Conservation (phyloP, 2,113 vertebrate species). For the Gnathochromis pfefferi region DNA sequence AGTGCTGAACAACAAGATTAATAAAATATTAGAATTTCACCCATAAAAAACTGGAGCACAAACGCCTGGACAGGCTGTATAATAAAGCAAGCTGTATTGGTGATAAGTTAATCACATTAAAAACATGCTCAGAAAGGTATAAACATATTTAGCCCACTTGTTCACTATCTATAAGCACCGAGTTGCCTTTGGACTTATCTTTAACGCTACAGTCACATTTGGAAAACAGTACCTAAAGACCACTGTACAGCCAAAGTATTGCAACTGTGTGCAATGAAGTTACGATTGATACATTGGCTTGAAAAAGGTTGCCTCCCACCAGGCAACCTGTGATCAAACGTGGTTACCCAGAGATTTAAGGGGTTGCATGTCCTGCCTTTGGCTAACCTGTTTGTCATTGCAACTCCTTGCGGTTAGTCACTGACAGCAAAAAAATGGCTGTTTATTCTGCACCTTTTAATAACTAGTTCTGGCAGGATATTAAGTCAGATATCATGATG, state of each 20-base stretch:
- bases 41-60: background rate
- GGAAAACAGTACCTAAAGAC: background rate
- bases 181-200: background rate
- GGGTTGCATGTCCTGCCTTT: background rate
- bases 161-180: background rate
- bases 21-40: background rate
- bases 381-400: background rate
- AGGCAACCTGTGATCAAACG: background rate
- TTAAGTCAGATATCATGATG: background rate
- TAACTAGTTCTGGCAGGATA: background rate
- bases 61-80: fast-evolving
- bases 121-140: fast-evolving
- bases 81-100: background rate
- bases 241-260: background rate
- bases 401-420: background rate
- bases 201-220: background rate
- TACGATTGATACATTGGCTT: background rate
- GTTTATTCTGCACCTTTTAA: background rate
- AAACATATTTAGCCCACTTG: fast-evolving
- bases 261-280: background rate
- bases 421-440: background rate
- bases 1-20: background rate
- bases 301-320: too few relatives aligned
- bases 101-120: background rate
- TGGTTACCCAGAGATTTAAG: background rate